These are phyloP conservation scores for Magallana nippona DNA, from an alignment of 2,888 invertebrate species.

Conservation along the genomic window DNA sequence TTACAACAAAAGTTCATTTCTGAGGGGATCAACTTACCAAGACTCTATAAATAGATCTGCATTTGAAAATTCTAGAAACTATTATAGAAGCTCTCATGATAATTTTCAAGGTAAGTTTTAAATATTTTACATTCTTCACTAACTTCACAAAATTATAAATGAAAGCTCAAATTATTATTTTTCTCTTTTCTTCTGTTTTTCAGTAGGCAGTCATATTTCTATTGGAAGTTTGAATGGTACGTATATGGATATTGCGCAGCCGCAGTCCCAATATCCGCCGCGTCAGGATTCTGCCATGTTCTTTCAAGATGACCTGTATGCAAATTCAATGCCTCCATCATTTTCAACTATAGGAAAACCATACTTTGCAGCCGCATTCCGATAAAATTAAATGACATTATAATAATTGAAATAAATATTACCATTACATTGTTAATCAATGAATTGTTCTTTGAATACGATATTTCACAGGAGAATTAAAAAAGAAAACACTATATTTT, in stretches of 20 bases:
- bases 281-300: conserved; percentile 58
- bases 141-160: not conserved
- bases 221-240: conserved; percentile 67
- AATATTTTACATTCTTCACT: not conserved
- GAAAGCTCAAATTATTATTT: not conserved
- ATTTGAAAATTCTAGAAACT: conserved; percentile 64
- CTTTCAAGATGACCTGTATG: conserved; percentile 70
- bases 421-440: too few relatives aligned
- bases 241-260: conserved; percentile 73
- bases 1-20: conserved; percentile 63
- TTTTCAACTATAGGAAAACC: conserved; percentile 61
- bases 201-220: conserved; percentile 50
- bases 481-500: too few relatives aligned
- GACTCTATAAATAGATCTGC: conserved; percentile 63
- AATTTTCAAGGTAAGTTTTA: conserved; percentile 65
- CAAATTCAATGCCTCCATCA: conserved; percentile 59
- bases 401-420: not conserved
- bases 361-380: conserved; percentile 61
- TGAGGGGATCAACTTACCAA: conserved; percentile 62
- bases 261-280: conserved; percentile 62
- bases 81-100: conserved; percentile 65
- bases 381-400: conserved; percentile 49
- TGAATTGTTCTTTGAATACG: too few relatives aligned
- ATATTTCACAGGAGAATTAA: too few relatives aligned
- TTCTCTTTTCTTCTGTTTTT: not conserved